Percentiles rank a stretch among this genome's conserved stretches.
Conservation (phyloP, 1,140 invertebrate species). For the Drosophila teissieri region DNA sequence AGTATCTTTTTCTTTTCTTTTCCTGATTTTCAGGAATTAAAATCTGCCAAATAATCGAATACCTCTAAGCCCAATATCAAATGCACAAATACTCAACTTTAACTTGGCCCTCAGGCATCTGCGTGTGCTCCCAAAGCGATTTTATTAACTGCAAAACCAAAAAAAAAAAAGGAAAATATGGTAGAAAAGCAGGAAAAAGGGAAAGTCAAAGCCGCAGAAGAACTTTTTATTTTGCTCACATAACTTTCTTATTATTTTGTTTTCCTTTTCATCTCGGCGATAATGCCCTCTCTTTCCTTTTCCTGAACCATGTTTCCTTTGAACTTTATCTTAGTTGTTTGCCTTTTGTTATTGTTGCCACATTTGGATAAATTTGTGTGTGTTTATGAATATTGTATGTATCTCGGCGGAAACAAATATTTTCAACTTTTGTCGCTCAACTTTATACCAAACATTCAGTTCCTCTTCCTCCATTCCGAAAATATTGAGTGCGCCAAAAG, state of each 20-base stretch:
- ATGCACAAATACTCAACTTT: background rate
- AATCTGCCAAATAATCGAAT: background rate
- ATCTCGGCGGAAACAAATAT: conserved; percentile 54
- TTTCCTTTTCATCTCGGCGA: conserved; percentile 40
- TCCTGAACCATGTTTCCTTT: conserved; percentile 73
- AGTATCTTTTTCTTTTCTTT: too few relatives aligned
- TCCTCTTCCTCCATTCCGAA: background rate
- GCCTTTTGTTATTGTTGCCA: conserved; percentile 60
- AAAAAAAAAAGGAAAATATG: too few relatives aligned
- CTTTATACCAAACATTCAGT: conserved; percentile 68
- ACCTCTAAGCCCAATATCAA: background rate
- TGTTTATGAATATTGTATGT: conserved; percentile 44
- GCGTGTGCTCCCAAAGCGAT: conserved; percentile 19
- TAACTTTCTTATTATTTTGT: conserved; percentile 79
- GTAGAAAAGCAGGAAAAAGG: conserved; percentile 2
- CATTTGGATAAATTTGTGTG: conserved; percentile 38
- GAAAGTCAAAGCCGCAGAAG: conserved; percentile 20
- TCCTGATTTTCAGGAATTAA: too few relatives aligned
- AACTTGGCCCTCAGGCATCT: conserved; percentile 1
- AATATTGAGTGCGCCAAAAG: too few relatives aligned
- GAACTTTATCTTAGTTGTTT: conserved; percentile 76
- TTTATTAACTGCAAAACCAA: conserved; percentile 13
- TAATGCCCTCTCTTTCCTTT: conserved; percentile 24
- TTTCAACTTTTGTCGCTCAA: conserved; percentile 71
- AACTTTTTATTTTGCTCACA: conserved; percentile 70